These are phyloP conservation scores for Microcebus lehilahytsara DNA, from an alignment of 2,113 vertebrate species.

Conservation along the genomic window DNA sequence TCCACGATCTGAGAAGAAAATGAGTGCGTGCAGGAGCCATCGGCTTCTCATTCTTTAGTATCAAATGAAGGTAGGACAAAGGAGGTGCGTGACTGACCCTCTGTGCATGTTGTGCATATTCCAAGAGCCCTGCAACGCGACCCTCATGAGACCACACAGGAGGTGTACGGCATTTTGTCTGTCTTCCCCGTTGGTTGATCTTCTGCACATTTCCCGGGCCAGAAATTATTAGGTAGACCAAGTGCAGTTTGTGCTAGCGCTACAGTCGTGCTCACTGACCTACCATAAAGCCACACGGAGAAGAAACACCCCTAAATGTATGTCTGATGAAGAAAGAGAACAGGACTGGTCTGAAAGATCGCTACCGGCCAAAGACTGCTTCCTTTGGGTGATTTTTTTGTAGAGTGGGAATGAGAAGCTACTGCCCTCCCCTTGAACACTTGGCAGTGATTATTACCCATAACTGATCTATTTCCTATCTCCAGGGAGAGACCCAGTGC, in stretches of 20 bases:
- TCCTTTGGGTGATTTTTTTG: background rate
- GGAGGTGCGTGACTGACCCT: rapidly evolving
- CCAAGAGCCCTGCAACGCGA: background rate
- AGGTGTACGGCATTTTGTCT: rapidly evolving
- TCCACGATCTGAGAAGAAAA: background rate
- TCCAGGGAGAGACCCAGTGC: background rate
- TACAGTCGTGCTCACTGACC: rapidly evolving
- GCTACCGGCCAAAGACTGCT: rapidly evolving
- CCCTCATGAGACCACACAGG: rapidly evolving
- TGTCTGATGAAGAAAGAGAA: background rate
- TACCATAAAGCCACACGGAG: background rate
- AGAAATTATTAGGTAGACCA: no score
- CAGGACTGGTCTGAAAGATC: no score
- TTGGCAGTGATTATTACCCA: rapidly evolving
- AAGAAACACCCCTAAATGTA: background rate
- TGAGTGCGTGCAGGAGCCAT: rapidly evolving
- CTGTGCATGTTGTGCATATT: rapidly evolving
- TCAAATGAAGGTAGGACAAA: rapidly evolving
- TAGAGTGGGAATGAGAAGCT: background rate
- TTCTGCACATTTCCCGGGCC: background rate
- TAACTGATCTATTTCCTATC: no score
- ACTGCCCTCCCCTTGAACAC: background rate
- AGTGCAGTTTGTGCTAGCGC: rapidly evolving
- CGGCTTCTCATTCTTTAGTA: no score
- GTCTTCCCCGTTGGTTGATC: background rate